Base-by-base conservation (phyloP, 2,888 invertebrate genomes). In the Tribolium freemani region DNA sequence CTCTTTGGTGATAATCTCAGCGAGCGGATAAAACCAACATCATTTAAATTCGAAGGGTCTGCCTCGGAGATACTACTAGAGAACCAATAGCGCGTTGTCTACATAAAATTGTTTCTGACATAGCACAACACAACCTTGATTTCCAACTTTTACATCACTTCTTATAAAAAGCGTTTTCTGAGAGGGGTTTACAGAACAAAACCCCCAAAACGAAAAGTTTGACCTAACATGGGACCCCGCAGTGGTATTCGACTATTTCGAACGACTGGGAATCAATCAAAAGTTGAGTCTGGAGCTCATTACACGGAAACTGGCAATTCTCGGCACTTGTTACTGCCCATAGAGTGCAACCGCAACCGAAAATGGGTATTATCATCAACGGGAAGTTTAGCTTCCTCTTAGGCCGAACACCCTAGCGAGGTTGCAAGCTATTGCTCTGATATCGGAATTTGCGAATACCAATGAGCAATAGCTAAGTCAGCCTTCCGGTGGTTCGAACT, bases 21-120 rank as follows among this genome's bases (percentile, higher is more conserved):
- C n/a, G 57, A 45, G 5, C 2, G 46, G 11, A 50, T 68, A 6
- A 67, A 67, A 53, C 9, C 8, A 67, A n/a, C 20, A n/a, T 48
- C 1, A 10, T 30, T 30, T n/a, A 71, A 71, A 71, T 58, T 57
- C 21, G 8, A 30, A 20, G 26, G 20, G 71, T 46, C 71, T 44
- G 58, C n/a, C 66, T 57, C 67, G 72, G 30, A 26, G 21, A 21
- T 21, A 21, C 21, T 21, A 3, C 21, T 3, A 26, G 26, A 26
- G n/a, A n/a, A n/a, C n/a, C n/a, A n/a, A n/a, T 46, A 45, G 10
- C 45, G n/a, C 44, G 60, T 9, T 6, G 6, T 5, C n/a, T 60
- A 11, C n/a, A 46, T 3, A 60, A 60, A 16, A 60, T 60, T 11
- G n/a, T 21, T 9, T 11, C 10, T 13, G 60, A 60, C 6, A 4